Base-by-base conservation (phyloP, 1,140 invertebrate species). In the Zophobas morio region DNA sequence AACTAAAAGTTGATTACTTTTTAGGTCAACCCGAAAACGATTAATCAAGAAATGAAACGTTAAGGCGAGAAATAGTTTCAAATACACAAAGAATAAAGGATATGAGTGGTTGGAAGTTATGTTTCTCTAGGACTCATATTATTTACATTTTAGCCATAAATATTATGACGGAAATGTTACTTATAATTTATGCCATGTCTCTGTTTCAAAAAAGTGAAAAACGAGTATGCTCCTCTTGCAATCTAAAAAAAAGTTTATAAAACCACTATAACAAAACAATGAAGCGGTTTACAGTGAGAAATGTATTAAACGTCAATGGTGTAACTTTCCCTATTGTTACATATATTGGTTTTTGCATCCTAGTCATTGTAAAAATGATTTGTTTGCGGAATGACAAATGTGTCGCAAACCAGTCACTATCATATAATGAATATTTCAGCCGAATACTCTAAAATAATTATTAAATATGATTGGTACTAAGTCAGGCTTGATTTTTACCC, bases 321-420 rank as follows among this genome's bases (percentile, higher is more conserved):
- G 81, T 80, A 46, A 85, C 82, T 78, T 84, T 84, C 33, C 82
- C 84, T 74, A 85, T 85, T 2, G 84, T 81, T 32, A 85, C 60
- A 72, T 80, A 84, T 6, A 85, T 73, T 36, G 83, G 82, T 47
- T 70, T 75, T 73, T 80, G 63, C 80, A 84, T 81, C 33, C 84
- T 73, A 5, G 46, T 76, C 78, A 84, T 83, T 32, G 82, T 83
- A 8, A 85, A 70, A 6, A 83, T 47, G 78, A 85, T 84, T 1
- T 78, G 79, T 46, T 80, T 81, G 73, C 83, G 84, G 47, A 81
- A 84, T 56, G 78, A 63, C 1, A 37, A 6, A 73, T 74, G 83
- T 39, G 78, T 73, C 6, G 81, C 72, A 32, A 82, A 71, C 84
- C 84, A 85, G 71, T 85, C 82, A 40, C 78, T 75, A 37, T 81